phyloP scores from a whole-genome alignment of 2,797 vertebrate species.

The Pseudopleuronectes americanus region DNA sequence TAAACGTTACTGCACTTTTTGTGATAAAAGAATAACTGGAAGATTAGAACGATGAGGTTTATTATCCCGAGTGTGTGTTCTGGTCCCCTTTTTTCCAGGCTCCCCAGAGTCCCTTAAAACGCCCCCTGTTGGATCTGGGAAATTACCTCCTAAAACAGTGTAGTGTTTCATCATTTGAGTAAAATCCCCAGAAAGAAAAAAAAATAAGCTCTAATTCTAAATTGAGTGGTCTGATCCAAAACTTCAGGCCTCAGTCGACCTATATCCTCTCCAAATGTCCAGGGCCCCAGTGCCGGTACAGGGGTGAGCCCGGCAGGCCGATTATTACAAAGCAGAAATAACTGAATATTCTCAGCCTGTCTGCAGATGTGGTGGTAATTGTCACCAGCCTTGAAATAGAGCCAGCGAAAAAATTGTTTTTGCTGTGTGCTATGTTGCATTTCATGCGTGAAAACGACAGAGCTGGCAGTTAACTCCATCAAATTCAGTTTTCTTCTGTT shows the following conservation, averaged over 20 bases:
- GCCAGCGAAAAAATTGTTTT: slow-evolving; percentile 32
- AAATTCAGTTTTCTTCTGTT: not conserved
- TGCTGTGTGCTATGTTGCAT: slow-evolving; percentile 22
- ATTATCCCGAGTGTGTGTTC: too few species aligned
- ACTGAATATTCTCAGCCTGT: slow-evolving; percentile 21
- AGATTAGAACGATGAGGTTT: too few species aligned
- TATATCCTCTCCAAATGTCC: slow-evolving; percentile 19
- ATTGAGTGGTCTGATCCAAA: slow-evolving; percentile 29
- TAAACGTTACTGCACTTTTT: too few species aligned
- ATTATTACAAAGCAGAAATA: slow-evolving; percentile 40
- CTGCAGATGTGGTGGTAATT: slow-evolving; percentile 21
- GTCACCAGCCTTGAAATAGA: slow-evolving; percentile 1
- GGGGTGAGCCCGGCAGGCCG: slow-evolving; percentile 11
- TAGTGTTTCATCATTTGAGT: slow-evolving; percentile 19
- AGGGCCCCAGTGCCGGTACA: slow-evolving; percentile 6
- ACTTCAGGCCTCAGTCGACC: slow-evolving; percentile 8
- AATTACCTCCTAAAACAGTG: slow-evolving; percentile 6
- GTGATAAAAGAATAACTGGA: too few species aligned
- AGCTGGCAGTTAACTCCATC: slow-evolving; percentile 25
- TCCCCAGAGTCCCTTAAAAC: too few species aligned
- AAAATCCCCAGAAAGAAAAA: slow-evolving; percentile 8
- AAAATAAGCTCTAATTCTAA: slow-evolving; percentile 37
- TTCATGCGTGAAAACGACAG: slow-evolving; percentile 43
- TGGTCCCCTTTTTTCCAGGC: too few species aligned
- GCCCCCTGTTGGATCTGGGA: not conserved